Evolutionary conservation across 1,140 invertebrate species (phyloP).

Genomic region (Atta colombica): DNA sequence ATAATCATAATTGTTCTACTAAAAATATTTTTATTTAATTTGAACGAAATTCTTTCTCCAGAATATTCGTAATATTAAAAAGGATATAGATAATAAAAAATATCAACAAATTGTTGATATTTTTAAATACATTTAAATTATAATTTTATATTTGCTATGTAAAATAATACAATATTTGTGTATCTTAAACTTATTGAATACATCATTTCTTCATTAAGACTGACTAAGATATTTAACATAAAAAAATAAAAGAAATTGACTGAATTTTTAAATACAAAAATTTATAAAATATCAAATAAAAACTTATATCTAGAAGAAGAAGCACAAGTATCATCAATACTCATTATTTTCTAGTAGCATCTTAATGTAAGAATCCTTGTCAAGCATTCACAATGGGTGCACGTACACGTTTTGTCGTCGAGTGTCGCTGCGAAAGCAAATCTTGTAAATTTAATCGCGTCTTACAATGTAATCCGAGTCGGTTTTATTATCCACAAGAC

Average conservation of each 20-base stretch:
- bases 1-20: neutral
- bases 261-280: neutral
- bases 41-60: neutral
- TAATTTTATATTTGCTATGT: neutral
- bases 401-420: constrained; percentile 6
- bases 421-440: constrained; percentile 17
- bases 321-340: neutral
- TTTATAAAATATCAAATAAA: constrained; percentile 2
- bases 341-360: neutral
- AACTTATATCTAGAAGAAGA: neutral
- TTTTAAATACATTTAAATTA: neutral
- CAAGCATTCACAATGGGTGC: constrained; percentile 12
- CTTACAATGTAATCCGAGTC: constrained; percentile 42
- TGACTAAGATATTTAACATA: neutral
- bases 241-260: neutral
- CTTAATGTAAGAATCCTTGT: constrained; percentile 9
- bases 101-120: neutral
- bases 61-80: neutral
- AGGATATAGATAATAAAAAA: neutral
- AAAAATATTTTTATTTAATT: constrained; percentile 4
- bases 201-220: neutral
- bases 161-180: neutral
- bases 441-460: constrained; percentile 39
- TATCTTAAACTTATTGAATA: neutral
- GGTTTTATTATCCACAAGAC: constrained; percentile 30